Evolutionary conservation across 1,140 invertebrate species (phyloP).

Genomic region (Neodiprion pinetum): DNA sequence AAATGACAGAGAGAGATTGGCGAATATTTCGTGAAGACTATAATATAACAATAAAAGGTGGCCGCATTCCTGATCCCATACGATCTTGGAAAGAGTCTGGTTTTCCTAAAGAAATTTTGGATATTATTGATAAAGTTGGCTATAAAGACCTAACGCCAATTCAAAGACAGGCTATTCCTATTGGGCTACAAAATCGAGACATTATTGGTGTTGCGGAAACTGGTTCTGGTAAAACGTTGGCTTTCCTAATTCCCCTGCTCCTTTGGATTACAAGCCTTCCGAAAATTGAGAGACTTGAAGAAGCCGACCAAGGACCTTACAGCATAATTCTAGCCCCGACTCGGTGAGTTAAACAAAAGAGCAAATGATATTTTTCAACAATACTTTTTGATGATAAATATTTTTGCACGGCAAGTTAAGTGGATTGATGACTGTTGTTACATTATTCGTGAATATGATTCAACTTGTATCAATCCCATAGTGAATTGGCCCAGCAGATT

Average conservation of each 20-base stretch:
- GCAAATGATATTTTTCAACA: neutral
- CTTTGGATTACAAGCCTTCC: slow-evolving; percentile 98
- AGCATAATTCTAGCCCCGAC: slow-evolving; percentile 99
- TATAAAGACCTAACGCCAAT: slow-evolving; percentile 99
- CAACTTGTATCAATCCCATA: slow-evolving; percentile 12
- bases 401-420: slow-evolving; percentile 18
- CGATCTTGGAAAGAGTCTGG: slow-evolving; percentile 93
- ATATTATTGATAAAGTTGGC: slow-evolving; percentile 95
- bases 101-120: slow-evolving; percentile 91
- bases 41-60: slow-evolving; percentile 98
- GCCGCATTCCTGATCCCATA: slow-evolving; percentile 95
- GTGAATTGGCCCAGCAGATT: slow-evolving; percentile 98
- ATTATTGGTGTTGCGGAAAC: slow-evolving; percentile 99
- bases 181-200: slow-evolving; percentile 97
- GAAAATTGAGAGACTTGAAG: slow-evolving; percentile 91
- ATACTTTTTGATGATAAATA: slow-evolving; percentile 9
- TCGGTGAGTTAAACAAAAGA: slow-evolving; percentile 58
- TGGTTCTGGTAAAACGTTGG: slow-evolving; percentile 97
- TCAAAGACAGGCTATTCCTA: slow-evolving; percentile 98
- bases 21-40: slow-evolving; percentile 99
- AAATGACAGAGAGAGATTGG: slow-evolving; percentile 99
- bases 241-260: slow-evolving; percentile 96
- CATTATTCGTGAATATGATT: neutral
- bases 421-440: neutral
- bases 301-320: slow-evolving; percentile 97